Base-by-base conservation (phyloP, 2,888 invertebrate species). In the Xylota segnis region DNA sequence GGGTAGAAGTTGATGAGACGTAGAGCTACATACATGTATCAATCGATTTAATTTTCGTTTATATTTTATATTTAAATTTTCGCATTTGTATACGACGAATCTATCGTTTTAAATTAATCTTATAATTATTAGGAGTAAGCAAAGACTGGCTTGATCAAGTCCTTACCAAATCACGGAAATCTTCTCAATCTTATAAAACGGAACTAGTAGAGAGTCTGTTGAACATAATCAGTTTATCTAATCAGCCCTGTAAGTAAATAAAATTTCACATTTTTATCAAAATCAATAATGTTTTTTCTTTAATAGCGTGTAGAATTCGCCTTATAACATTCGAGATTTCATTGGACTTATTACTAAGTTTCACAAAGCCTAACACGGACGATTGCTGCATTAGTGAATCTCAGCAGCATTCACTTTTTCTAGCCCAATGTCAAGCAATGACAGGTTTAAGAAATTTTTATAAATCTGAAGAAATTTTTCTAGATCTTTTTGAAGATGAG, bases 401-500 rank as follows among this genome's bases (percentile, higher is more conserved):
- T 89, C 94, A 92, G 40, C 91, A 94, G 92, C 90, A 90, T 88
- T 92, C 94, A 89, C 93, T 97, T 88, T 94, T 96, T 92, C 93
- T 95, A 90, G 95, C 96, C 4, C 94, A 95, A 88, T 96, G 96
- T 90, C 96, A 97, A 90, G 96, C 97, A 88, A 97, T 97, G 65
- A 95, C 96, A 0, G 93, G 97, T 34, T 94, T 99, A 12, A 94
- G 97, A 59, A 98, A 97, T 93, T 98, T 97, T 93, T 98, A 98
- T 92, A 98, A 98, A 94, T 97, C 97, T 89, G 99, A 99, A 93
- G 99, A 99, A 90, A 98, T 99, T 89, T 99, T 99, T 93, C 93
- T 99, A 77, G 99, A 99, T 91, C 97, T 99, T 95, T 99, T 99
- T 92, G 99, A 99, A 93, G 98, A 99, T 92, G 99, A 99, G 90